These are phyloP conservation scores for Neoitamus cyanurus DNA, from an alignment of 2,888 invertebrate genomes.

Conservation along the genomic window DNA sequence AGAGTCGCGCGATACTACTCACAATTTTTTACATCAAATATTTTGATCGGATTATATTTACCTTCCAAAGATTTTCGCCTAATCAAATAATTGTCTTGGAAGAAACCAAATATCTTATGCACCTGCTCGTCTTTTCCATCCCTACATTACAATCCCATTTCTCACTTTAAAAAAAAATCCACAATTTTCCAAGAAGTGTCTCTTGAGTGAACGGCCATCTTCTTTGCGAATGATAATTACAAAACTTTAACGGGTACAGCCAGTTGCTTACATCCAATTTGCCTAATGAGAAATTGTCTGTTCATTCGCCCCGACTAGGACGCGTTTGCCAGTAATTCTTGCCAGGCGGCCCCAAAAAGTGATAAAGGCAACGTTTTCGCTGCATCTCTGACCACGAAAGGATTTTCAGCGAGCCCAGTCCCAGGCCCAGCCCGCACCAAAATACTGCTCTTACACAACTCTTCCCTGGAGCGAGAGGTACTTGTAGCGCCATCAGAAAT, in stretches of 20 bases:
- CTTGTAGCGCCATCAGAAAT: background rate
- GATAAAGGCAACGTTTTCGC: background rate
- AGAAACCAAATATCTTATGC: no score
- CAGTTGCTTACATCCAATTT: constrained; percentile 31
- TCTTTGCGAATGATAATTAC: background rate
- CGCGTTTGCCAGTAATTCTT: background rate
- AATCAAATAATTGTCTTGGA: no score
- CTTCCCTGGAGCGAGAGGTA: background rate
- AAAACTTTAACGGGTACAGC: constrained; percentile 22
- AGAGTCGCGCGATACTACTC: no score
- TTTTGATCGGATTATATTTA: no score
- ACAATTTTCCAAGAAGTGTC: background rate
- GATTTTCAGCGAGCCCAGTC: background rate
- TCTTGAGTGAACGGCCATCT: background rate
- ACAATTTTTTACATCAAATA: no score
- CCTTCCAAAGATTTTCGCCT: no score
- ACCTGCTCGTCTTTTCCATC: background rate
- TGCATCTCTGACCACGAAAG: background rate
- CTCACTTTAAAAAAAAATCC: background rate
- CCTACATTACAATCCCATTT: background rate
- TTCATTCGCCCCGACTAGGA: background rate
- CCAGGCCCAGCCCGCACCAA: background rate
- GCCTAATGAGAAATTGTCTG: constrained; percentile 21
- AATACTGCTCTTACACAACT: background rate
- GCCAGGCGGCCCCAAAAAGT: background rate